These are phyloP conservation scores for Brachionus plicatilis DNA, from an alignment of 1,140 invertebrate genomes.

Conservation along the genomic window DNA sequence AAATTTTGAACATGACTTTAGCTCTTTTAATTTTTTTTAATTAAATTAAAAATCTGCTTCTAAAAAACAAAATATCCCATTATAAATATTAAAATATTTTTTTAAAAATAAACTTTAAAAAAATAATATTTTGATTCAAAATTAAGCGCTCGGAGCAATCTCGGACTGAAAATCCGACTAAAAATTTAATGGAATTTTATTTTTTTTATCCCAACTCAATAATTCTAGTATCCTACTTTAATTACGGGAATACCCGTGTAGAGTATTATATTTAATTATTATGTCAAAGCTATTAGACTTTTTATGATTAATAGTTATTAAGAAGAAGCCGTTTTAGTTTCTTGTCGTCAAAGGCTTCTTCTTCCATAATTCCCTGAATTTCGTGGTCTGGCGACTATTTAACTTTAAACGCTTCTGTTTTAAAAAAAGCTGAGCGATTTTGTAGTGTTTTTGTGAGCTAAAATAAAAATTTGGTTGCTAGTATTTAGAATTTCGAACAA, in stretches of 20 bases:
- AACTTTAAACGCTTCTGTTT: not conserved
- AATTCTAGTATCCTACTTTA: not conserved
- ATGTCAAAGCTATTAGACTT: not conserved
- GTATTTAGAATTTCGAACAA: not conserved
- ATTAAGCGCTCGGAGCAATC: not conserved
- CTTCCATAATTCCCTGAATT: not conserved
- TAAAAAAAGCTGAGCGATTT: not conserved
- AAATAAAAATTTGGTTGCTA: not conserved
- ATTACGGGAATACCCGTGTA: not conserved
- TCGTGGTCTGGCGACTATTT: not conserved
- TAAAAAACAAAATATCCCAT: not conserved
- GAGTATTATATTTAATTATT: not conserved
- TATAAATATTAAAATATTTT: not conserved
- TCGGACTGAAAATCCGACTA: not conserved
- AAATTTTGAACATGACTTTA: not conserved
- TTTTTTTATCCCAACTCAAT: not conserved
- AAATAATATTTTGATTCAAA: not conserved
- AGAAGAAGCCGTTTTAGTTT: not conserved
- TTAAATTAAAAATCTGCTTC: not conserved
- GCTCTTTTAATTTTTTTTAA: not conserved
- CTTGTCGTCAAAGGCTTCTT: not conserved
- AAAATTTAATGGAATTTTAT: not conserved
- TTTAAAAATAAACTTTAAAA: not conserved
- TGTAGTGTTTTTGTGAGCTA: not conserved
- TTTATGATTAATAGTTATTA: not conserved